phyloP scores from a whole-genome alignment of 2,797 vertebrate species.

The Furcifer pardalis region DNA sequence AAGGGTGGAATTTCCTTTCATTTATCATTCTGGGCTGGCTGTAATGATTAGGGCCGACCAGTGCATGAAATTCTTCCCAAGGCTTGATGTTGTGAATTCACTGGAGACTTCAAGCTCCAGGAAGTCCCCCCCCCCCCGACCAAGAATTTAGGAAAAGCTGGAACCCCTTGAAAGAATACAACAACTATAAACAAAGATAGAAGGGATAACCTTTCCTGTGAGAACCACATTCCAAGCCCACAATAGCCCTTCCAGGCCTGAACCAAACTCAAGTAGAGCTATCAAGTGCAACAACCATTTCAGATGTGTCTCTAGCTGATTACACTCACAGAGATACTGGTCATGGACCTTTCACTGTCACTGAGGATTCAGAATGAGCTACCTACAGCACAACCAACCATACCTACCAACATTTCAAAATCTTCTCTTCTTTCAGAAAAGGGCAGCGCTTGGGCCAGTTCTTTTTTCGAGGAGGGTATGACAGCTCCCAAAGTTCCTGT shows the following conservation, averaged over 20 bases:
- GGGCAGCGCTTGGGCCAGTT: too few relatives aligned
- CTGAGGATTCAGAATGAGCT: neutral
- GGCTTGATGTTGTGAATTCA: constrained; percentile 61
- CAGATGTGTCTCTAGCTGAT: neutral
- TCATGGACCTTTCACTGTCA: neutral
- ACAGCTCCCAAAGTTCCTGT: too few relatives aligned
- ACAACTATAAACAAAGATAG: constrained; percentile 27
- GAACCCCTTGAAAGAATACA: constrained; percentile 47
- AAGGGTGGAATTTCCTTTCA: constrained; percentile 57
- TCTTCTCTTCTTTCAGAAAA: neutral
- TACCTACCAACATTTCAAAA: neutral
- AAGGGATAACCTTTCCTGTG: constrained; percentile 52
- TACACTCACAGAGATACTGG: neutral
- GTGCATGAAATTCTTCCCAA: constrained; percentile 50
- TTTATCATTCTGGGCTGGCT: constrained; percentile 61
- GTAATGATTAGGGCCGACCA: constrained; percentile 44
- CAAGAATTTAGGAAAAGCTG: constrained; percentile 53
- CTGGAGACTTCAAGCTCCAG: constrained; percentile 50
- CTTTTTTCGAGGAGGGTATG: too few relatives aligned
- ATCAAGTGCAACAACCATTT: neutral
- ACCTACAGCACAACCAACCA: too few relatives aligned
- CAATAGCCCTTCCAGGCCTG: neutral
- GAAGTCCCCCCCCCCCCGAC: constrained; percentile 36
- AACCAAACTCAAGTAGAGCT: constrained; percentile 30
- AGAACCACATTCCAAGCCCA: constrained; percentile 45